Conservation (phyloP, 2,888 invertebrate genomes). For the Phortica okadai region DNA sequence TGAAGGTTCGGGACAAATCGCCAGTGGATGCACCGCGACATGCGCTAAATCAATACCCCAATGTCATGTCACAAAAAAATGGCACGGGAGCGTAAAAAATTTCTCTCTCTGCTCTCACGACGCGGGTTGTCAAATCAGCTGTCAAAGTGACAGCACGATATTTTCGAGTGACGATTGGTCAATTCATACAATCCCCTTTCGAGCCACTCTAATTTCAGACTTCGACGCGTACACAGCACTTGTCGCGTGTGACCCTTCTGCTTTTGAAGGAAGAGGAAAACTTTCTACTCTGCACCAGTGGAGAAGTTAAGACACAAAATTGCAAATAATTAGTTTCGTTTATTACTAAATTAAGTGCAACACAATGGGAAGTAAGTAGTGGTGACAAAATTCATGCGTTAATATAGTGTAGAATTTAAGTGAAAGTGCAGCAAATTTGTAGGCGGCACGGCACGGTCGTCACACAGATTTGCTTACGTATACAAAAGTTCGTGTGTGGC, state of each 20-base stretch:
- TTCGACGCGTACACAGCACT: slow-evolving; percentile 2
- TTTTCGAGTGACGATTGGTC: neutral
- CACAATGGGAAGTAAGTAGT: slow-evolving; percentile 73
- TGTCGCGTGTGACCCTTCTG: neutral
- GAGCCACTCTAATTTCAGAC: neutral
- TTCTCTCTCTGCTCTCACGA: no score
- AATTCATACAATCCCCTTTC: neutral
- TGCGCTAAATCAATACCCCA: no score
- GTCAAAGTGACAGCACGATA: no score
- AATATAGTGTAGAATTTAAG: slow-evolving; percentile 5
- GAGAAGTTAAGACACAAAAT: slow-evolving; percentile 5
- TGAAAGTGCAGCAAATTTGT: slow-evolving; percentile 26
- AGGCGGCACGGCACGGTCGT: slow-evolving; percentile 37
- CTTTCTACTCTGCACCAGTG: slow-evolving; percentile 21
- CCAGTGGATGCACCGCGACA: no score
- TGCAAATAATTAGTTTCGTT: slow-evolving; percentile 32
- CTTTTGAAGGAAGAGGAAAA: neutral
- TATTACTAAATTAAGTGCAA: slow-evolving; percentile 49
- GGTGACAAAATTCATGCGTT: neutral
- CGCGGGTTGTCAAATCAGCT: no score
- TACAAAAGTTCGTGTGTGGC: slow-evolving; percentile 59
- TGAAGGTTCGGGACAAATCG: no score
- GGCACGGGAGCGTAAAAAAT: no score
- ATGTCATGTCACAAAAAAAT: no score
- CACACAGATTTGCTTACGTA: slow-evolving; percentile 73